A percentile compares a stretch with the other conserved stretches of the same genome.
phyloP scores from a whole-genome alignment of 1,140 invertebrate genomes.

The Orius insidiosus region DNA sequence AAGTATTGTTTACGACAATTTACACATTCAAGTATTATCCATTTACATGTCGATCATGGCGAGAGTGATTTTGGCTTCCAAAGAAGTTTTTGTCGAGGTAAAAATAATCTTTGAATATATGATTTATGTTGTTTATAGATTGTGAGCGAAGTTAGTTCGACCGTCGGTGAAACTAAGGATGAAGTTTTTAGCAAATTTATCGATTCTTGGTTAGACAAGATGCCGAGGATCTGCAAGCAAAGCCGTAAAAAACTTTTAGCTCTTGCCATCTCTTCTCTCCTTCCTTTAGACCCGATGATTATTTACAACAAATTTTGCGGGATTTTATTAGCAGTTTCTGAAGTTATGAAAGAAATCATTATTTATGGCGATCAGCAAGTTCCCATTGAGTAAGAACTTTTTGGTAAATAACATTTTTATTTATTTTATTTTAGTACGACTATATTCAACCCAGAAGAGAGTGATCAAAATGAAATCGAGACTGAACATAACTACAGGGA shows the following conservation, averaged over 20 bases:
- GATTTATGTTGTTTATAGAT: no score
- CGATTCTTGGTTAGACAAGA: constrained; percentile 59
- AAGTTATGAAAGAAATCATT: constrained; percentile 73
- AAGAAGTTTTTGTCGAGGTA: constrained; percentile 49
- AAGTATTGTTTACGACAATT: constrained; percentile 24
- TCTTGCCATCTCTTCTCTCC: constrained; percentile 62
- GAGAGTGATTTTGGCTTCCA: constrained; percentile 54
- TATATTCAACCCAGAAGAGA: constrained; percentile 15
- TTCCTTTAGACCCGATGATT: constrained; percentile 42
- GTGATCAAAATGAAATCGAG: constrained; percentile 25
- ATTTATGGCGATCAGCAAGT: constrained; percentile 47
- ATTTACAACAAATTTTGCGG: constrained; percentile 54
- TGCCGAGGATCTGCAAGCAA: constrained; percentile 54
- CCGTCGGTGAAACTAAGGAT: constrained; percentile 24
- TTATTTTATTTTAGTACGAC: constrained; percentile 16
- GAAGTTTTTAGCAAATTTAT: constrained; percentile 48
- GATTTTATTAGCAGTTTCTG: constrained; percentile 60
- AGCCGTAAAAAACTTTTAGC: constrained; percentile 66
- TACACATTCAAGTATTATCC: background rate
- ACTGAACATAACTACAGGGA: constrained; percentile 23
- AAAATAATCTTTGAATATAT: no score
- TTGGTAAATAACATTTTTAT: constrained; percentile 7
- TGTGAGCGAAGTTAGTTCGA: constrained; percentile 26
- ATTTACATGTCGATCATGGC: constrained; percentile 45
- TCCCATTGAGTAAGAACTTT: constrained; percentile 51